Base-by-base conservation (phyloP, 1,140 invertebrate species). In the Musca vetustissima region DNA sequence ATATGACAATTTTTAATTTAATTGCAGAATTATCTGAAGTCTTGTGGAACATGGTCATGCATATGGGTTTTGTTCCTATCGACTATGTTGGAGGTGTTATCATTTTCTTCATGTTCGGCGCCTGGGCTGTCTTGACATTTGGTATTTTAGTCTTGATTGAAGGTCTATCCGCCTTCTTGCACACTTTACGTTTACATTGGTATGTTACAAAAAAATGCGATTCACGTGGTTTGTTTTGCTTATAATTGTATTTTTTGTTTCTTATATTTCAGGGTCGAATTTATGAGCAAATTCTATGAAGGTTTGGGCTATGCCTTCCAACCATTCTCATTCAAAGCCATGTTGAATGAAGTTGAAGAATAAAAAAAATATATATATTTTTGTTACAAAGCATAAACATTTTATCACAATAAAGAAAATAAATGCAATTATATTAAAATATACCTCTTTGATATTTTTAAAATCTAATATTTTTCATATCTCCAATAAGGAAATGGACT, bases 111-210 rank as follows among this genome's bases (percentile, higher is more conserved):
- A 81, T 92, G 4, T 98, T 98, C 84, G 88, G 85, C 11, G 87
- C 87, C 66, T 99, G 96, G 94, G 89, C 93, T 6, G 70, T 79
- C 84, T 98, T 70, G 88, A 99, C 97, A 1, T 85, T 99, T 0
- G 91, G 90, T 75, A 97, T 99, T 79, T 87, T 99, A 1, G 92
- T 99, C 68, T 85, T 99, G 24, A 99, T 99, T 94, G 97, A 99
- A 88, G 98, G 97, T 8, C 86, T 99, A 2, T 98, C 96, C 21
- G 97, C 98, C 64, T 99, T 99, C 86, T 87, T 99, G 68, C 98
- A 99, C 82, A 98, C 97, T 7, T 88, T 99, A 55, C 93, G 97
- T 86, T 87, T 99, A 70, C 98, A 99, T 84, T 99, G 98, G 98
- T 98, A 65, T 84, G 96, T 67, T 36, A 53, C 7, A n/a, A 21